Evolutionary conservation across 2,113 vertebrate genomes (phyloP).

Genomic region (Fukomys damarensis): DNA sequence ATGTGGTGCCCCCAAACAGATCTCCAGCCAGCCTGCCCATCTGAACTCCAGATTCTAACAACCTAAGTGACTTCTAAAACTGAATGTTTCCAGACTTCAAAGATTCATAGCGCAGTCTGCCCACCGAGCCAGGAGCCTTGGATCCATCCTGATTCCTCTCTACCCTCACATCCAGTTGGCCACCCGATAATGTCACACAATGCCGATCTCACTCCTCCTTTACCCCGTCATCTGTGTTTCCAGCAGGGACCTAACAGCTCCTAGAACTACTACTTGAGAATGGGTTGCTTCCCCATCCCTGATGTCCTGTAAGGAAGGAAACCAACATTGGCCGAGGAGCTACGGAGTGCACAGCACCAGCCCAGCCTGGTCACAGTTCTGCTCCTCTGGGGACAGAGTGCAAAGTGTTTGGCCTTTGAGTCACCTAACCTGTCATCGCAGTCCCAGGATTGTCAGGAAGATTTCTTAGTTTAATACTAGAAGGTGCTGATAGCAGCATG

Average conservation of each 20-base stretch:
- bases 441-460: not conserved
- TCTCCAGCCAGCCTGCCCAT: not conserved
- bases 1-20: not conserved
- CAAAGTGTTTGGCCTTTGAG: not conserved
- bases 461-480: not conserved
- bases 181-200: too few species aligned
- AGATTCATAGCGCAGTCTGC: not conserved
- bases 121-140: not conserved
- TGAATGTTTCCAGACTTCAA: not conserved
- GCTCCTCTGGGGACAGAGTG: not conserved
- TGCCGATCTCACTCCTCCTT: too few species aligned
- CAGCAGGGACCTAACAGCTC: not conserved
- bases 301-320: not conserved
- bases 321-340: not conserved
- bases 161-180: not conserved
- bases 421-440: not conserved
- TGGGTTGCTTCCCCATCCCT: not conserved
- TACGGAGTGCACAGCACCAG: not conserved
- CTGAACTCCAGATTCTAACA: not conserved
- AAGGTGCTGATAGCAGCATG: not conserved
- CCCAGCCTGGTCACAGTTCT: not conserved
- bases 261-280: not conserved
- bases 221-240: not conserved
- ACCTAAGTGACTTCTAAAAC: not conserved
- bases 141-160: not conserved